Conservation (phyloP, 1,140 invertebrate genomes). For the Copidosoma floridanum region DNA sequence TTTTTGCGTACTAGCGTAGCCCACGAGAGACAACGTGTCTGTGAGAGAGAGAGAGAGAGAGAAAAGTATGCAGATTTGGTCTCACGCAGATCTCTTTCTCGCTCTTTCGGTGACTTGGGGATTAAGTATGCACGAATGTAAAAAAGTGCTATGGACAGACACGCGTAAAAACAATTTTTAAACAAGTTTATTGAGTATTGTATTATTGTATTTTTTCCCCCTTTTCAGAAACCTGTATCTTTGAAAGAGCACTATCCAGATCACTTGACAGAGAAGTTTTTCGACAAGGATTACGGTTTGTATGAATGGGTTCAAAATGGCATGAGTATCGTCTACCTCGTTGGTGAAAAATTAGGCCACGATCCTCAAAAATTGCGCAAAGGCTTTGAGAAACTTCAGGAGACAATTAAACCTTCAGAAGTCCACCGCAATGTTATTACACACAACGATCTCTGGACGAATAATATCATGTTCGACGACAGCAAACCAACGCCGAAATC, state of each 20-base stretch:
- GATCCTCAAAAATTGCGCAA: background rate
- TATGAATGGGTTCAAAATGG: background rate
- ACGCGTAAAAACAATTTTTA: background rate
- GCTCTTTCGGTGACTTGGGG: too few species aligned
- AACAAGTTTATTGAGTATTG: background rate
- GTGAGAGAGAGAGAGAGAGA: too few species aligned
- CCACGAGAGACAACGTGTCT: too few species aligned
- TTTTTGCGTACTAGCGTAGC: too few species aligned
- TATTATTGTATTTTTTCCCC: too few species aligned
- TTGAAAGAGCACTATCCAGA: background rate
- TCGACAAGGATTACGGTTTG: background rate
- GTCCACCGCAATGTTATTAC: background rate
- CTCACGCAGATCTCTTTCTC: too few species aligned
- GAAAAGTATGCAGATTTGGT: too few species aligned
- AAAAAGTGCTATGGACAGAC: background rate
- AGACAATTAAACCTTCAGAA: background rate
- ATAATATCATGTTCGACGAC: constrained; percentile 15
- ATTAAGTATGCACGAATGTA: background rate
- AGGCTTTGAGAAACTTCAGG: background rate
- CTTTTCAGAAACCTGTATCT: background rate
- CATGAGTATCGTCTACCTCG: background rate
- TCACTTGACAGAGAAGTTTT: background rate
- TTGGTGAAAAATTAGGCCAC: background rate
- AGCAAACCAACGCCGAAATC: background rate
- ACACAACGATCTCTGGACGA: constrained; percentile 7